Percentiles rank a stretch among this genome's conserved stretches.
These are phyloP conservation scores for Typhlomys cinereus DNA, from an alignment of 2,113 vertebrate species.

Conservation along the genomic window DNA sequence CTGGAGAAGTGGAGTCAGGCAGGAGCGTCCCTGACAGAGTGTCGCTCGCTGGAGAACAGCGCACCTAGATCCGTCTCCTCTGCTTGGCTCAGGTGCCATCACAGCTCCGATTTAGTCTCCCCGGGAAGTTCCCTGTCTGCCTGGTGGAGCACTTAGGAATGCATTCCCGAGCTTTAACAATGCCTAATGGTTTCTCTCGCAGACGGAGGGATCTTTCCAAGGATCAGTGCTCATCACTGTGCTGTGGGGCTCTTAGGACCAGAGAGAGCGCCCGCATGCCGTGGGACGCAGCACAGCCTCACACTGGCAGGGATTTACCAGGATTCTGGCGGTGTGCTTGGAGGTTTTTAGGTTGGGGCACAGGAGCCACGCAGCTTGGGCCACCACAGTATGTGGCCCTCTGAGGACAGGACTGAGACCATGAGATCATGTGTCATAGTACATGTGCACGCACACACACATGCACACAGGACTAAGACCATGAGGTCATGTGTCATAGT, in stretches of 20 bases:
- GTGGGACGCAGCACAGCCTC: accelerated
- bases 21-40: too few species aligned
- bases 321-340: accelerated
- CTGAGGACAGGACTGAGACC: neutral
- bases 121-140: neutral
- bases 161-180: neutral
- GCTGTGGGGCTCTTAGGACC: neutral
- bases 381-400: neutral
- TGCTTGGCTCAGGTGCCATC: neutral
- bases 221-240: accelerated
- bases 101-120: neutral
- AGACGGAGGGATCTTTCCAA: accelerated
- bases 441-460: too few species aligned
- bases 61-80: neutral
- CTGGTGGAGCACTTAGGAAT: neutral
- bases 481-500: too few species aligned
- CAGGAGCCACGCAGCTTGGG: too few species aligned
- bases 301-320: neutral
- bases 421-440: neutral
- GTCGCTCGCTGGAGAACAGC: neutral
- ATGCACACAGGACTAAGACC: too few species aligned
- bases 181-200: neutral
- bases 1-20: too few species aligned
- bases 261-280: accelerated
- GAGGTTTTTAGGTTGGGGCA: neutral